Conservation (phyloP, 2,113 vertebrate species). For the Dromas ardeola region DNA sequence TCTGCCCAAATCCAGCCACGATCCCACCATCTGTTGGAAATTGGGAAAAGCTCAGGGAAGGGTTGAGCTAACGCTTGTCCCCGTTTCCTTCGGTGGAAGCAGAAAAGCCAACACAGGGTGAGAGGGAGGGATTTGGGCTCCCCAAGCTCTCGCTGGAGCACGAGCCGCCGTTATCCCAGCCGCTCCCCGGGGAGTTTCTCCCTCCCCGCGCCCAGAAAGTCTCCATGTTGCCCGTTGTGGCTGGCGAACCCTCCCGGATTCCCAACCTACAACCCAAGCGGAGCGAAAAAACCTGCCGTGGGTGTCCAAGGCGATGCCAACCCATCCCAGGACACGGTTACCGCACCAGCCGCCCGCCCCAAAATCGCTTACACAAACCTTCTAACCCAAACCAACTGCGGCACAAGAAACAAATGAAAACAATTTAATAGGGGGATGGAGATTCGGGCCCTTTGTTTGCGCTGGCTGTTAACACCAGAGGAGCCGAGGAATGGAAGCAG, state of each 20-base stretch:
- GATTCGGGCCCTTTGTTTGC: constrained; percentile 16
- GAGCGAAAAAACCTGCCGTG: background rate
- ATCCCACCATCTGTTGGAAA: constrained; percentile 7
- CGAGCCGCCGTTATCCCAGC: background rate
- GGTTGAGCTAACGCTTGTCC: background rate
- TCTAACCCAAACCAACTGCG: constrained; percentile 4
- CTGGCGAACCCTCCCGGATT: background rate
- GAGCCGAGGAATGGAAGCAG: constrained; percentile 17
- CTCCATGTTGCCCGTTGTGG: background rate
- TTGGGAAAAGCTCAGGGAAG: background rate
- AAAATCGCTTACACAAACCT: background rate
- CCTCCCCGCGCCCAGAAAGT: background rate
- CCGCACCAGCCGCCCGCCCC: background rate
- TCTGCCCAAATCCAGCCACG: constrained; percentile 12
- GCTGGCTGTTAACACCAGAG: constrained; percentile 33
- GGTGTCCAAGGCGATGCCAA: background rate
- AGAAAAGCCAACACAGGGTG: background rate
- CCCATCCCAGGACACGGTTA: background rate
- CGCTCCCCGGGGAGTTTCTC: background rate
- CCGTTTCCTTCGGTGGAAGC: background rate
- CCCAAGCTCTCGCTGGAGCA: background rate
- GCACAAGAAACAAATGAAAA: background rate
- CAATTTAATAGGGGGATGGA: background rate
- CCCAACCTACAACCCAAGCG: background rate
- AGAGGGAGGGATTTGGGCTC: background rate